Percentiles rank a stretch among this genome's conserved stretches.
These are phyloP conservation scores for Diadema setosum DNA, from an alignment of 35 echinoderm and acorn worm species.

Conservation along the genomic window DNA sequence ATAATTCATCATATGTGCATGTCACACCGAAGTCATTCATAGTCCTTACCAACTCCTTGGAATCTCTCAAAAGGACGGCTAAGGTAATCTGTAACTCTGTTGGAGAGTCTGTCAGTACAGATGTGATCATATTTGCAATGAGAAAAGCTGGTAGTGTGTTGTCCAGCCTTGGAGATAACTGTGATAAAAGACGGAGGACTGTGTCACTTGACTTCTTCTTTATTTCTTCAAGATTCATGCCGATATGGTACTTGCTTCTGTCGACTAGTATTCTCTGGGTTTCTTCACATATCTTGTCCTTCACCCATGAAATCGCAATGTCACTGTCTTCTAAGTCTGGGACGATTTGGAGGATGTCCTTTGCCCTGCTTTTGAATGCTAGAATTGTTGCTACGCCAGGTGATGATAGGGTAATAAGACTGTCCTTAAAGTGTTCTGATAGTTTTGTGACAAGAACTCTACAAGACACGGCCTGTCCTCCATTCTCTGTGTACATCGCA, in stretches of 20 bases:
- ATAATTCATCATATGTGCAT: slow-evolving; percentile 55
- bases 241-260: slow-evolving; percentile 18
- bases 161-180: slow-evolving; percentile 28
- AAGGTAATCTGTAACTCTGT: slow-evolving; percentile 41
- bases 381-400: slow-evolving; percentile 56
- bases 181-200: background rate
- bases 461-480: slow-evolving; percentile 1
- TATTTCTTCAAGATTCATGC: background rate
- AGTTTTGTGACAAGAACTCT: slow-evolving; percentile 25
- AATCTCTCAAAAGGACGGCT: slow-evolving; percentile 21
- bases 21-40: slow-evolving; percentile 50
- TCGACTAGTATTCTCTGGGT: background rate
- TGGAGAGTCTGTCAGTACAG: slow-evolving; percentile 12
- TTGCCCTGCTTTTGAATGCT: slow-evolving; percentile 14
- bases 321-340: slow-evolving; percentile 20
- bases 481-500: background rate
- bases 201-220: background rate
- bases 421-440: slow-evolving; percentile 27
- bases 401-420: slow-evolving; percentile 56
- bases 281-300: slow-evolving; percentile 44
- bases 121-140: slow-evolving; percentile 57
- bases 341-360: background rate
- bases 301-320: slow-evolving; percentile 15
- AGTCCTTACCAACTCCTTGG: slow-evolving; percentile 22
- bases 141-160: slow-evolving; percentile 27